Evolutionary conservation across 37 sponge, comb jelly and placozoan species (phyloP), one percentile per base, ranked within the genome.

Genomic region (Halisarca cf. caerulea): DNA sequence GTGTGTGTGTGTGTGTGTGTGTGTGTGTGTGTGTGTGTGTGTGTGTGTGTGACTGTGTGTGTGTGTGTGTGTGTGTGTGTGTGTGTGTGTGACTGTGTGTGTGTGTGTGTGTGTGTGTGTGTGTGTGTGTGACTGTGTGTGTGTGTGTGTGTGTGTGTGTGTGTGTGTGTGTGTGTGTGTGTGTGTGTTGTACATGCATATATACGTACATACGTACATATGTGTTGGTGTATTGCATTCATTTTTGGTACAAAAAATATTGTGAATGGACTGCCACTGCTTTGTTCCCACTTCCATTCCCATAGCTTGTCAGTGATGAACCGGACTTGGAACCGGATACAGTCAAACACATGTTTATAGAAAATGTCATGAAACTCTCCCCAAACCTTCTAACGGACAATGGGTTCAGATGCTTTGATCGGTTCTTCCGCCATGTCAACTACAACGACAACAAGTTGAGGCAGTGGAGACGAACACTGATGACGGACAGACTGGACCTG

Each of bases 381-480:
- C 96, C 96, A 24, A 69, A 80, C 27, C 58, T 66, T 14, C 87
- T 95, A 82, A 93, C 96, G 37, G 96, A 95, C 69, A 88, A 85
- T 78, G 96, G 94, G 15, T 89, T 95, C 71, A 90, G 90, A 53
- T 96, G 97, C 64, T 96, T 96, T 82, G 97, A 95, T 21, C 78
- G 92, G 0, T 93, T 93, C 86, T 96, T 96, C 58, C 86, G 88
- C 11, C 71, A 87, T 68, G 97, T 96, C 57, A 96, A 96, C 93
- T 81, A 86, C 61, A 88, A 88, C 33, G 89, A 91, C 43, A 78
- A 86, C 18, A 70, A 87, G 36, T 77, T 93, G 37, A 58, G 80
- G 0, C 70, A 81, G 38, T 90, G 91, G 90, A 78, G 89, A 20
- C 60, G 94, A 35, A 85, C 47, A 1, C 88, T 90, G 33, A 66